A percentile compares a stretch with the other conserved stretches of the same genome.
Conservation (phyloP, 2,113 vertebrate species). For the Mesocricetus auratus region DNA sequence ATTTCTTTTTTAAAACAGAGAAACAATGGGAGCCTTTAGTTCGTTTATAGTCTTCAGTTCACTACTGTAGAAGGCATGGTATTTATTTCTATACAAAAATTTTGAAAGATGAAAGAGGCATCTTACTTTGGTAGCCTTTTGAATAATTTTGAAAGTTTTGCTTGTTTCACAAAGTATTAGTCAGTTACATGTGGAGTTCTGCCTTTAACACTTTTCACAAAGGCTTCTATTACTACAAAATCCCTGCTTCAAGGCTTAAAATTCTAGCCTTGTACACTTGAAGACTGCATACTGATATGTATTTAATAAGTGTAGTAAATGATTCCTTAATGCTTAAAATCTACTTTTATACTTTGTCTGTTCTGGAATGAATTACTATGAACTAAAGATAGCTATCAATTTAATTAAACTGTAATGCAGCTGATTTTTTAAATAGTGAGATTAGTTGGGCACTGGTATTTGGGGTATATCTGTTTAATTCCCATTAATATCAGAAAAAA, state of each 20-base stretch:
- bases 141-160: conserved; percentile 38
- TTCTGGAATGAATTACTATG: conserved; percentile 62
- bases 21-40: neutral
- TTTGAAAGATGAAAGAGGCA: conserved; percentile 12
- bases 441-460: conserved; percentile 52
- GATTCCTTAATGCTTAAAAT: conserved; percentile 43
- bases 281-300: conserved; percentile 35
- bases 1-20: conserved; percentile 23
- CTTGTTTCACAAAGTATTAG: conserved; percentile 1
- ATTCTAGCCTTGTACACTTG: conserved; percentile 34
- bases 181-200: conserved; percentile 4
- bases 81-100: conserved; percentile 6
- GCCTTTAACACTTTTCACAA: neutral
- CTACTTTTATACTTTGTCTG: conserved; percentile 62
- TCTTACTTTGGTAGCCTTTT: neutral
- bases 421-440: conserved; percentile 33
- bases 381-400: conserved; percentile 62
- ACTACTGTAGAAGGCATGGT: neutral
- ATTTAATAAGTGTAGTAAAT: conserved; percentile 43
- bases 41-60: neutral
- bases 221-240: conserved; percentile 14
- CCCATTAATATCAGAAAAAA: conserved; percentile 42
- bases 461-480: conserved; percentile 61
- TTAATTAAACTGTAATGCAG: conserved; percentile 65
- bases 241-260: conserved; percentile 38